Percentiles rank a stretch among this genome's conserved stretches.
Conservation (phyloP, 2,113 vertebrate species). For the Oreocharis arfaki region DNA sequence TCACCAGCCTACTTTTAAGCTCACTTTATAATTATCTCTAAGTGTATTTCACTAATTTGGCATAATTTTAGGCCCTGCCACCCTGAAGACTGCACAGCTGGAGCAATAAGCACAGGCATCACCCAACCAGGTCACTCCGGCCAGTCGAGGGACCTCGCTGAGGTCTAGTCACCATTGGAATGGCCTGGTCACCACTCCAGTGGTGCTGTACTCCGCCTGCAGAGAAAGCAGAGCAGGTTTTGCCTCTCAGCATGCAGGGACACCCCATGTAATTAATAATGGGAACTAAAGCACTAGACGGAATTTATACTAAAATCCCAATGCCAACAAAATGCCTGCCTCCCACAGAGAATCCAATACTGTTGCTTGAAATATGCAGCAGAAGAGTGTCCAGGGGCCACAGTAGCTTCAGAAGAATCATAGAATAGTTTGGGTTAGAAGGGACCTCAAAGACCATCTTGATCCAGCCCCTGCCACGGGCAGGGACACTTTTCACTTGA, state of each 20-base stretch:
- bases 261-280: neutral
- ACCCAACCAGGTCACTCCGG: neutral
- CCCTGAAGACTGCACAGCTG: neutral
- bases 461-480: neutral
- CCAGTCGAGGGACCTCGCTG: accelerated
- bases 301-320: neutral
- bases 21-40: neutral
- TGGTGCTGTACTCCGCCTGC: neutral
- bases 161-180: neutral
- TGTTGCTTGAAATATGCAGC: neutral
- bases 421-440: neutral
- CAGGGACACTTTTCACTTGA: neutral
- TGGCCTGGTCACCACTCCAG: neutral
- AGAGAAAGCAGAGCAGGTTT: neutral
- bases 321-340: neutral
- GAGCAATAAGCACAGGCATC: neutral
- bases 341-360: neutral
- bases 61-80: neutral
- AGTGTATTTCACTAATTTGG: neutral
- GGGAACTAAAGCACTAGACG: neutral
- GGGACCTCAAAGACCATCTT: neutral
- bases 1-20: neutral
- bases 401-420: neutral
- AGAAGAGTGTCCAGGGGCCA: neutral
- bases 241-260: neutral